Base-by-base conservation (phyloP, 2,797 vertebrate genomes). In the Urocyon cinereoargenteus region DNA sequence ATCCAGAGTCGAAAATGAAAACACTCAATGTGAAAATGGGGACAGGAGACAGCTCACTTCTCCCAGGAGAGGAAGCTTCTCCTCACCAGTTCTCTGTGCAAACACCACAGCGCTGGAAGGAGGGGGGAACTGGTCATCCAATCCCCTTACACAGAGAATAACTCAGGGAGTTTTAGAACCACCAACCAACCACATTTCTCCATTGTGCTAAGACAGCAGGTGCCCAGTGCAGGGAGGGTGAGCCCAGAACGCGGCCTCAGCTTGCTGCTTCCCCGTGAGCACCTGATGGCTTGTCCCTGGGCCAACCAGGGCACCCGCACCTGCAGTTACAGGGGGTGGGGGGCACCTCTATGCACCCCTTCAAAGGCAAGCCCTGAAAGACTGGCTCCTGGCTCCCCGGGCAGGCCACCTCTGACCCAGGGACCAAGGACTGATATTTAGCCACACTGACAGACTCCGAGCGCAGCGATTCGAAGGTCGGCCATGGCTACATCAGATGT, bases 271-370 rank as follows among this genome's bases (percentile, higher is more conserved):
- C 34, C 14, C 72, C 1, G 0, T 0, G n/a, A 28, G 66, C 9
- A 16, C 21, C 31, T 16, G 82, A 21, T 15, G 26, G 45, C 31
- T n/a, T 0, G 0, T 62, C 10, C 16, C 26, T 9, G 0, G 2
- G 51, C 36, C 64, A 36, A 13, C 9, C 28, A 34, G 22, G 34
- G 19, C 1, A 1, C 66, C 18, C 4, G 36, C 36, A 34, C 45
- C 22, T 8, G 34, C 21, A 22, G 40, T 16, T 7, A 45, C 40
- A 8, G 40, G 40, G 40, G 53, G 31, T 13, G 7, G 70, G 66
- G 11, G 34, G 28, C 24, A 16, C 13, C 57, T 70, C 34, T 49
- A 6, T 21, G 40, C 40, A 3, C 36, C 12, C 82, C 92, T 88
- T 40, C 19, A 49, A 34, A 86, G 49, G 36, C 31, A 2, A 28